phyloP scores from a whole-genome alignment of 2,113 vertebrate genomes.

The Callipepla squamata region DNA sequence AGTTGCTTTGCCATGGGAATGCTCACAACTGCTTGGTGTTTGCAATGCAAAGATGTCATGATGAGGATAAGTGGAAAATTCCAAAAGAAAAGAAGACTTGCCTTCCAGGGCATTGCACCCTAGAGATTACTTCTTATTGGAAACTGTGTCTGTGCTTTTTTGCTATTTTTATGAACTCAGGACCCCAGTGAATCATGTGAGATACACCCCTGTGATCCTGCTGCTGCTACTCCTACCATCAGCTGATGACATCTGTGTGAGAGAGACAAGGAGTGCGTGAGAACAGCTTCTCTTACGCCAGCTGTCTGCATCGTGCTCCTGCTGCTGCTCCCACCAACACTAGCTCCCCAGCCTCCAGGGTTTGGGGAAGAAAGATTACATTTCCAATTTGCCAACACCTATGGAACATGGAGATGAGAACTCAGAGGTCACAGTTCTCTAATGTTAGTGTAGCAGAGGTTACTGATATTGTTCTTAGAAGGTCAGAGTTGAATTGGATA shows the following conservation, averaged over 20 bases:
- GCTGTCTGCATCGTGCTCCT: not conserved
- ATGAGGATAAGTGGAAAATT: constrained; percentile 61
- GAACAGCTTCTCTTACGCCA: constrained; percentile 28
- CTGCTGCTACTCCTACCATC: constrained; percentile 6
- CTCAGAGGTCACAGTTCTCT: not conserved
- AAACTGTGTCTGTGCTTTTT: constrained; percentile 36
- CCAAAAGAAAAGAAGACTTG: constrained; percentile 41
- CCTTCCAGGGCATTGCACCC: constrained; percentile 51
- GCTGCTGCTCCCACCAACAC: not conserved
- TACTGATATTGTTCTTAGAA: accelerated
- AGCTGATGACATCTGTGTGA: constrained; percentile 23
- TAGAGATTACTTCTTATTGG: constrained; percentile 37
- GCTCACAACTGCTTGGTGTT: constrained; percentile 41
- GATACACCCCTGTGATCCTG: not conserved
- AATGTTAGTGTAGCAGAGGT: not conserved
- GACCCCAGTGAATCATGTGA: constrained; percentile 12
- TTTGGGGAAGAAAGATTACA: not conserved
- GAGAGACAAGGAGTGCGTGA: not conserved
- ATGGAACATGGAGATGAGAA: not conserved
- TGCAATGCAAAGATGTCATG: constrained; percentile 12
- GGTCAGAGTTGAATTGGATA: not conserved
- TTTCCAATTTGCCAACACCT: not conserved
- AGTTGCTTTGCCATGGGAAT: constrained; percentile 52
- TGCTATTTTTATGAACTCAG: constrained; percentile 28
- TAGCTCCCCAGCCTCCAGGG: not conserved